phyloP scores from a whole-genome alignment of 2,797 vertebrate genomes.

The Pithecia hirsuta region DNA sequence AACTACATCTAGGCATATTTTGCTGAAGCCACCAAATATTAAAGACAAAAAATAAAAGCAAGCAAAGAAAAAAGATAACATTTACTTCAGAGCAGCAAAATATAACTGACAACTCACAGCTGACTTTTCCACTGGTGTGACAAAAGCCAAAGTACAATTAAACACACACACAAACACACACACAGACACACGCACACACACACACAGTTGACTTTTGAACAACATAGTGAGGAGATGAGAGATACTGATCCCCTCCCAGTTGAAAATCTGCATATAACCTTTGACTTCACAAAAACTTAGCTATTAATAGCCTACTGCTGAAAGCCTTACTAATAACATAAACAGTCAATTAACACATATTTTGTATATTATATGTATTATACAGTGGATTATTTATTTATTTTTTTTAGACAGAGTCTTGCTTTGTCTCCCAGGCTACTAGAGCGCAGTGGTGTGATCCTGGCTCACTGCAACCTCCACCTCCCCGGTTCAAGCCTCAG shows the following conservation, averaged over 20 bases:
- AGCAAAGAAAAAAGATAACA: neutral
- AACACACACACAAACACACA: neutral
- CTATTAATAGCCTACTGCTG: neutral
- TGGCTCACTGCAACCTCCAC: too few relatives aligned
- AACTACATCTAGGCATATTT: neutral
- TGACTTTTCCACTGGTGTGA: neutral
- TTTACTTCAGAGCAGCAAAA: neutral
- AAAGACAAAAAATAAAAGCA: neutral
- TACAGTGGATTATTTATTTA: too few relatives aligned
- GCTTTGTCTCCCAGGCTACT: too few relatives aligned
- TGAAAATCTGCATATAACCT: neutral
- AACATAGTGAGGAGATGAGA: neutral
- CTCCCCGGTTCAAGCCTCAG: too few relatives aligned
- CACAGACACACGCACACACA: neutral
- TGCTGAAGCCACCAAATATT: neutral
- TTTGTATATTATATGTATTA: too few relatives aligned
- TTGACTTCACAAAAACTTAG: neutral
- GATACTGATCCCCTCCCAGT: neutral
- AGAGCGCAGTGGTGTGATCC: too few relatives aligned
- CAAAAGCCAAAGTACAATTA: neutral
- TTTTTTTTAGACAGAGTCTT: too few relatives aligned
- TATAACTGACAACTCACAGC: neutral
- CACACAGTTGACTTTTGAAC: neutral
- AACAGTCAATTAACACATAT: too few relatives aligned
- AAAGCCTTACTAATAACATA: too few relatives aligned